A percentile compares a stretch with the other conserved stretches of the same genome.
Evolutionary conservation across 2,113 vertebrate genomes (phyloP).

Genomic region (Alligator sinensis): DNA sequence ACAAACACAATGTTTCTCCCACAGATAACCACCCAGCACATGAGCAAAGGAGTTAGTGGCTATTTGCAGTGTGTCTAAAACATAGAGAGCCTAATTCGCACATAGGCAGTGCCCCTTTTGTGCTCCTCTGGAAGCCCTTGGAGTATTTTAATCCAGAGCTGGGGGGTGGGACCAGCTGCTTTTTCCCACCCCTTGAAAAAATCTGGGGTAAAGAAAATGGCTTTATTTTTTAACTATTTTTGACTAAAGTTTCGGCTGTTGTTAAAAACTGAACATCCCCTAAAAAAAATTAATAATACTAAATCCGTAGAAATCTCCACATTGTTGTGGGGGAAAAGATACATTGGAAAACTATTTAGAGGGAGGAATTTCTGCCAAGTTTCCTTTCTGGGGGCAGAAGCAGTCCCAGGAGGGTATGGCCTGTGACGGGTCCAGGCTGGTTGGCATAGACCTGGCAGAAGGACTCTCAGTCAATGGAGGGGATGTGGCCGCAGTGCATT

Average conservation of each 20-base stretch:
- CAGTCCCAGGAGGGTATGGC: not conserved
- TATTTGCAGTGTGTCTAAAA: fast-evolving
- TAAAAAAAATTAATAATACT: not conserved
- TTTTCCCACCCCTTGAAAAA: fast-evolving
- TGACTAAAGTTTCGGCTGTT: not conserved
- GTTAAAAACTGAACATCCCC: not conserved
- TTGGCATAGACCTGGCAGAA: fast-evolving
- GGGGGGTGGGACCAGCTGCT: fast-evolving
- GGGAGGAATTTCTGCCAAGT: not conserved
- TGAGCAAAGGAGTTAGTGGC: fast-evolving
- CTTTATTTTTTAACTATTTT: not conserved
- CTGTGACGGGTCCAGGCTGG: not conserved
- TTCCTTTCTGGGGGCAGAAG: not conserved
- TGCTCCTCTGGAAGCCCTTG: not conserved
- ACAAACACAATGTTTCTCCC: not conserved
- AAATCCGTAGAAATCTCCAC: not conserved
- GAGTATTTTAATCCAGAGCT: not conserved
- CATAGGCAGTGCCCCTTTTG: not conserved
- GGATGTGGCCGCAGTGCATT: not conserved
- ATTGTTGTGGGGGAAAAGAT: not conserved
- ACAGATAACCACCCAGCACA: not conserved
- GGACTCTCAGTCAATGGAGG: not conserved
- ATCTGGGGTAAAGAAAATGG: too few species aligned
- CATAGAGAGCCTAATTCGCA: not conserved
- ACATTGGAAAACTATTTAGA: not conserved